A percentile compares a stretch with the other conserved stretches of the same genome.
Conservation (phyloP, 2,888 invertebrate species). For the Caenorhabditis doughertyi region DNA sequence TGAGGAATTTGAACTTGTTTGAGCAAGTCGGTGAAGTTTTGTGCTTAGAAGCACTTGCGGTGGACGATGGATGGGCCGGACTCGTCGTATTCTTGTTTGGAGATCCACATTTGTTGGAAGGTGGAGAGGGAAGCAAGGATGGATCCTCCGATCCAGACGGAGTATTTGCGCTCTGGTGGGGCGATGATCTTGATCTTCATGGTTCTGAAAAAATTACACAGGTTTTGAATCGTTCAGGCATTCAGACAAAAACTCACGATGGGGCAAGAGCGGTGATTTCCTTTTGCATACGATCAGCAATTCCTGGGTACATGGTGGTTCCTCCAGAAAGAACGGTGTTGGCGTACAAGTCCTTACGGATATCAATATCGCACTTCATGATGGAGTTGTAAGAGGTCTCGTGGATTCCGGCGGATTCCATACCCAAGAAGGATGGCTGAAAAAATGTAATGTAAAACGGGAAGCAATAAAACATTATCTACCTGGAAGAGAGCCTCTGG, state of each 20-base stretch:
- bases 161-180: slow-evolving; percentile 94
- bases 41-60: slow-evolving; percentile 75
- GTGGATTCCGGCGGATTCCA: slow-evolving; percentile 84
- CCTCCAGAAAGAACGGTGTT: slow-evolving; percentile 83
- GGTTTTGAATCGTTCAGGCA: too few species aligned
- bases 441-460: slow-evolving; percentile 10
- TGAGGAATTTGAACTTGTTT: slow-evolving; percentile 48
- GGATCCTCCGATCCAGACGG: slow-evolving; percentile 98
- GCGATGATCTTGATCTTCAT: slow-evolving; percentile 86
- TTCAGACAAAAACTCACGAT: slow-evolving; percentile 87
- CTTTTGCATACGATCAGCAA: slow-evolving; percentile 97
- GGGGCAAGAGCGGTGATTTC: slow-evolving; percentile 85
- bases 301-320: slow-evolving; percentile 94
- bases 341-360: slow-evolving; percentile 94
- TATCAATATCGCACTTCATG: slow-evolving; percentile 95
- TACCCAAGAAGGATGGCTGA: slow-evolving; percentile 90
- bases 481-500: slow-evolving; percentile 87
- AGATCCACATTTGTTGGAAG: slow-evolving; percentile 43
- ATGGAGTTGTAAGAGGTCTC: slow-evolving; percentile 90
- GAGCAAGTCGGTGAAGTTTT: slow-evolving; percentile 30
- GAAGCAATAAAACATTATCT: not conserved
- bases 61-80: slow-evolving; percentile 77
- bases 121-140: slow-evolving; percentile 90
- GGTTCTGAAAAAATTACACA: slow-evolving; percentile 83
- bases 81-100: slow-evolving; percentile 90